These are phyloP conservation scores for Hyperoplus lanceolatus DNA, from an alignment of 2,797 vertebrate species.

Conservation along the genomic window DNA sequence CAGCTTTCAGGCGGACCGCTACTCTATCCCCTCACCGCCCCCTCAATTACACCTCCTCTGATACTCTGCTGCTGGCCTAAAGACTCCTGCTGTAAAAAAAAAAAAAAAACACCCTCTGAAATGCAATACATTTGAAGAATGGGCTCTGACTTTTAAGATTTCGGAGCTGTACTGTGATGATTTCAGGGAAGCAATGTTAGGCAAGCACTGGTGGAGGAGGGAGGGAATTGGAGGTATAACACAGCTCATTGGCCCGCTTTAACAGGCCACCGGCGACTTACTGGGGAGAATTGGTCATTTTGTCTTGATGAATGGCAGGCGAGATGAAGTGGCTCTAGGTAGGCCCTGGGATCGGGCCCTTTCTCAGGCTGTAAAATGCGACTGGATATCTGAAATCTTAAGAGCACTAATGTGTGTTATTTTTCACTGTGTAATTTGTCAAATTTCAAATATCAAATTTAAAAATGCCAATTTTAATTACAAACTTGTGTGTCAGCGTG, in stretches of 20 bases:
- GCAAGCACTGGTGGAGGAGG: constrained; percentile 57
- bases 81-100: constrained; percentile 76
- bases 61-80: constrained; percentile 81
- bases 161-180: constrained; percentile 61
- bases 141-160: constrained; percentile 76
- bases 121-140: constrained; percentile 83
- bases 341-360: constrained; percentile 54
- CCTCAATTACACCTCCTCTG: constrained; percentile 87
- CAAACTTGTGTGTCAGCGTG: background rate
- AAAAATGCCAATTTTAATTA: constrained; percentile 38
- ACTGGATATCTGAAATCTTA: constrained; percentile 29
- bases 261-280: constrained; percentile 67
- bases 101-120: constrained; percentile 68
- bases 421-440: constrained; percentile 31
- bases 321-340: constrained; percentile 39
- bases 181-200: constrained; percentile 57
- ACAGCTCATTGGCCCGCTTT: constrained; percentile 65
- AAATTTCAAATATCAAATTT: constrained; percentile 10
- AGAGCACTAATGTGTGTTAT: constrained; percentile 1
- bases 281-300: constrained; percentile 65
- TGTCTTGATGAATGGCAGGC: constrained; percentile 60
- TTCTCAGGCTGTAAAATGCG: constrained; percentile 38
- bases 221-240: constrained; percentile 47
- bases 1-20: constrained; percentile 83
- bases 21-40: constrained; percentile 84